phyloP scores from a whole-genome alignment of 2,113 vertebrate genomes.

The Apodemus speciosus region DNA sequence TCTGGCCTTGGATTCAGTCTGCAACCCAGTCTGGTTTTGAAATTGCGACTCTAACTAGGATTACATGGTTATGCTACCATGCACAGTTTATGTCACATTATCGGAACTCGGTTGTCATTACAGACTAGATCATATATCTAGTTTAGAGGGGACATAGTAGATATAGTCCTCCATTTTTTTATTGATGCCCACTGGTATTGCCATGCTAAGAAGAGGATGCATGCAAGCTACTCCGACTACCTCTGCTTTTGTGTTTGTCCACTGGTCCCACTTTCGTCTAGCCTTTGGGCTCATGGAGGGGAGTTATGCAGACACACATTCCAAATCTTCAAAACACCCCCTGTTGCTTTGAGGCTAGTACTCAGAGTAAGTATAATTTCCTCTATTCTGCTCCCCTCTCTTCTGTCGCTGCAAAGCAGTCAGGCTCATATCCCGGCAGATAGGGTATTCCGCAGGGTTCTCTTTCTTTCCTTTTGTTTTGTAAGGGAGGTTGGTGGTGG shows the following conservation, averaged over 20 bases:
- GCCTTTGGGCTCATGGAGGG: not conserved
- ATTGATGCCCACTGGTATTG: not conserved
- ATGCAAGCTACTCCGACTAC: not conserved
- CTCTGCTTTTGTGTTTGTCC: not conserved
- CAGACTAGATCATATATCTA: not conserved
- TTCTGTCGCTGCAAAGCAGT: slow-evolving; percentile 28
- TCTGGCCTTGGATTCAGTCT: not conserved
- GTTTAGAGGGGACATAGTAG: not conserved
- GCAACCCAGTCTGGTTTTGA: not conserved
- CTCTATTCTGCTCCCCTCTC: not conserved
- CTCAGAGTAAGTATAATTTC: slow-evolving; percentile 11
- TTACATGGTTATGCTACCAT: not conserved
- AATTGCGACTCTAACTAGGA: not conserved
- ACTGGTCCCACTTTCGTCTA: not conserved
- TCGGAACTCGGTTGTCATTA: not conserved
- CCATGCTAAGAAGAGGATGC: not conserved
- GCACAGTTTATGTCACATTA: not conserved
- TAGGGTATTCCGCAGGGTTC: not conserved
- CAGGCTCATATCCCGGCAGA: slow-evolving; percentile 10
- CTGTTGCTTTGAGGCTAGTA: not conserved
- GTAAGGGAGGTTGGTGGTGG: too few relatives aligned
- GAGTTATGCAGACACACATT: not conserved
- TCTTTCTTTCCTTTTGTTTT: not conserved
- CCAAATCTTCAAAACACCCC: not conserved
- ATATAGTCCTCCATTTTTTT: not conserved